Conservation (phyloP, 1,140 invertebrate species). For the Pogonus chalceus region DNA sequence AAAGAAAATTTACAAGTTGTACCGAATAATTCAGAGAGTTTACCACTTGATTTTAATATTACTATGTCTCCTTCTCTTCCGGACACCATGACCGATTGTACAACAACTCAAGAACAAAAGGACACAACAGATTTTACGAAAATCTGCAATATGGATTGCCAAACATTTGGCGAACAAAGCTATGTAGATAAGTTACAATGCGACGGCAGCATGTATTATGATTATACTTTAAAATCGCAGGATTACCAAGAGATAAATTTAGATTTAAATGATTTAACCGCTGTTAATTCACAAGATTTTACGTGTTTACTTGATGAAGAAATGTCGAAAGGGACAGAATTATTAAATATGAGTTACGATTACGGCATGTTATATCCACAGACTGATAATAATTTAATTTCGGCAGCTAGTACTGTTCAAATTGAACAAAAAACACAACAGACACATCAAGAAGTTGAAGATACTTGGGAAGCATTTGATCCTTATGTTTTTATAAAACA, state of each 20-base stretch:
- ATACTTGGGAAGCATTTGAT: slow-evolving; percentile 73
- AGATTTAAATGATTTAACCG: slow-evolving; percentile 29
- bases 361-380: slow-evolving; percentile 27
- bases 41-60: slow-evolving; percentile 10
- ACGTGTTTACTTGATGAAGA: slow-evolving; percentile 33
- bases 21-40: background rate
- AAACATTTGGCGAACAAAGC: slow-evolving; percentile 22
- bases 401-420: slow-evolving; percentile 18
- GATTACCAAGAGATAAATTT: slow-evolving; percentile 31
- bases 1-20: slow-evolving; percentile 8
- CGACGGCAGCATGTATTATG: slow-evolving; percentile 31
- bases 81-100: slow-evolving; percentile 2
- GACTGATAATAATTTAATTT: slow-evolving; percentile 24
- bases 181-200: slow-evolving; percentile 26
- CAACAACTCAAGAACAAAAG: slow-evolving; percentile 17
- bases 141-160: slow-evolving; percentile 21
- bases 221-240: slow-evolving; percentile 21
- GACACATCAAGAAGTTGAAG: slow-evolving; percentile 42
- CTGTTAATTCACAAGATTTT: slow-evolving; percentile 33
- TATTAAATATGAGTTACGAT: slow-evolving; percentile 30
- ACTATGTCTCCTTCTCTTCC: slow-evolving; percentile 10
- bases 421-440: slow-evolving; percentile 24
- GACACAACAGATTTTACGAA: slow-evolving; percentile 4
- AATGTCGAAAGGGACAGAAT: slow-evolving; percentile 24
- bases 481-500: slow-evolving; percentile 88